A percentile compares a stretch with the other conserved stretches of the same genome.
Conservation (phyloP, 1,140 invertebrate genomes). For the Tyrophagus putrescentiae region DNA sequence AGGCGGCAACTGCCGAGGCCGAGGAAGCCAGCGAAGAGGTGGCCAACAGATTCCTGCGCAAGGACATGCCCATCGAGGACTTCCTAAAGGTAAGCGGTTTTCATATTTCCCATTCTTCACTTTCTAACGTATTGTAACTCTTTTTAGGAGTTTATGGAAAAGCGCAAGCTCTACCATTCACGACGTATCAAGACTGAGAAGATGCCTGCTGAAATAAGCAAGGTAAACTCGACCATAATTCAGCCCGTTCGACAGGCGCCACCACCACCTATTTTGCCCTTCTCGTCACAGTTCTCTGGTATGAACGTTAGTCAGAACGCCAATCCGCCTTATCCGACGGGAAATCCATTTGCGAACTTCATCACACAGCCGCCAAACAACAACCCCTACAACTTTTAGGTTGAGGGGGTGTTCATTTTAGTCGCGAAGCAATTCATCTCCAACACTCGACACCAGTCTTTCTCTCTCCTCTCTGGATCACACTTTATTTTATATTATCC, state of each 20-base stretch:
- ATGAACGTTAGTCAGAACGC: not conserved
- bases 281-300: not conserved
- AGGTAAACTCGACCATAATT: not conserved
- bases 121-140: not conserved
- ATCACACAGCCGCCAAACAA: slow-evolving; percentile 4
- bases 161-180: slow-evolving; percentile 58
- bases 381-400: too few species aligned
- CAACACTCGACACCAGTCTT: too few species aligned
- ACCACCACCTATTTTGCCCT: slow-evolving; percentile 15
- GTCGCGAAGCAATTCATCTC: too few species aligned
- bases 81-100: slow-evolving; percentile 52
- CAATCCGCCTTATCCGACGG: slow-evolving; percentile 7
- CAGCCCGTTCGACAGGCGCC: slow-evolving; percentile 2
- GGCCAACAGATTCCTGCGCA: slow-evolving; percentile 56
- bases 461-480: too few species aligned
- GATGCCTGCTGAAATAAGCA: slow-evolving; percentile 38
- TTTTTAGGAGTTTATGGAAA: slow-evolving; percentile 45
- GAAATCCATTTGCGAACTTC: slow-evolving; percentile 1
- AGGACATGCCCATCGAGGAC: slow-evolving; percentile 53
- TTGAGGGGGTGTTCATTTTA: too few species aligned
- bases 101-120: not conserved
- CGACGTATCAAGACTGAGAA: slow-evolving; percentile 70
- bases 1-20: slow-evolving; percentile 64
- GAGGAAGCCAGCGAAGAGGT: slow-evolving; percentile 72
- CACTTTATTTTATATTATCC: too few species aligned